Base-by-base conservation (phyloP, 2,113 vertebrate genomes). In the Oryzias javanicus region DNA sequence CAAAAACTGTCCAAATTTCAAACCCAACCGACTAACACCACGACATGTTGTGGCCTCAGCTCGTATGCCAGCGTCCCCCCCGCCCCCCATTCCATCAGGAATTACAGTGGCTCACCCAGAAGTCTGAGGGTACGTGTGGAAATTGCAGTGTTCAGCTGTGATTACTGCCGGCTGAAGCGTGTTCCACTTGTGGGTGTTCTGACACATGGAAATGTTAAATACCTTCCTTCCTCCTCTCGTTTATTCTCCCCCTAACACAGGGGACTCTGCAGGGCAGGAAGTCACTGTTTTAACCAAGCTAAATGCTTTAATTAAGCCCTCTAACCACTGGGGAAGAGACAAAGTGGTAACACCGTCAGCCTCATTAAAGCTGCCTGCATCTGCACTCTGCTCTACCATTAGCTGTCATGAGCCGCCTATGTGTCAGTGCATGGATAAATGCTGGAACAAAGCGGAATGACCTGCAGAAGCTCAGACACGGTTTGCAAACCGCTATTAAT, bases 261-360 rank as follows among this genome's bases (percentile, higher is more conserved):
- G 60, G 69, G 75, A 60, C 49, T 35, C 65, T 81, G 59, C 70
- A 70, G 76, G 78, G 71, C 81, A 78, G 80, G 78, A 81, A 85
- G 80, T 83, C 49, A 19, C 66, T 70, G 55, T 68, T 70, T 79
- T 76, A 72, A 80, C 80, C 35, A 73, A 70, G 69, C 75, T 84
- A 83, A 82, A 86, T 58, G 73, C 76, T 82, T 86, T 89, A 85
- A 90, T 90, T 85, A 86, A 84, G 58, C 71, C 52, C 45, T 69
- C 59, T 18, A 46, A 80, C 78, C 83, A 73, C 78, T 79, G 56
- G 76, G 80, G 80, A 79, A 64, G 67, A 85, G 78, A 83, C 78
- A 83, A 66, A 75, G 76, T 61, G 71, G 48, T 73, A 74, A 78
- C 74, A 62, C 71, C 80, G 81, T 44, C 63, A 55, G 73, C 63